Base-by-base conservation (phyloP, 2,113 vertebrate genomes). In the Chlorodrepanis virens region DNA sequence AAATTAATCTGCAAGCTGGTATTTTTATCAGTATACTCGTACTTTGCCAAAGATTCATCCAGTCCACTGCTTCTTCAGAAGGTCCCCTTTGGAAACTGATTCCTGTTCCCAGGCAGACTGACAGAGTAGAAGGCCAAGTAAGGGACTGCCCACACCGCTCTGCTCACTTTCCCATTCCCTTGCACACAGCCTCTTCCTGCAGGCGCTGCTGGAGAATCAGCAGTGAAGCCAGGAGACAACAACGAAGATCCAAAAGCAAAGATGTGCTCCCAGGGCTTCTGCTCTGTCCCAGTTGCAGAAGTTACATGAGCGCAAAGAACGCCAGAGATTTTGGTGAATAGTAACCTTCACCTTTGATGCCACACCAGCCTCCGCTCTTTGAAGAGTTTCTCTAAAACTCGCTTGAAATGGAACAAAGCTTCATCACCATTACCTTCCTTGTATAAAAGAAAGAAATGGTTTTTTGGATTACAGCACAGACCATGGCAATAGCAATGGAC, bases 11-110 rank as follows among this genome's bases (percentile, higher is more conserved):
- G 53, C 44, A 87, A 83, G 77, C 19, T 9, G 5, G 1, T 87
- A 86, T 71, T 93, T 94, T 89, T 77, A 87, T 63, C 79, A 40
- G 69, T 44, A 14, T 14, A 49, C 23, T 53, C 2, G 0, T 14
- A 53, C 69, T 82, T 37, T 64, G 79, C 82, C 88, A 79, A 44
- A 77, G 68, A 86, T 89, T 71, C 49, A 71, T 15, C 50, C 60
- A 64, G 61, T 52, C 5, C 80, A 19, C 28, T 39, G 69, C 40
- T 64, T 70, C 69, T 56, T 52, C 33, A 89, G 69, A 47, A 16
- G 0, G n/a, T 33, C 28, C 50, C 79, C 61, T 78, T 42, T 2
- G 1, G 65, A 84, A 92, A 37, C 0, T 1, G 68, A 23, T 22
- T 67, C 21, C 82, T 44, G 56, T 69, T 84, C 63, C 44, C 49